Conservation (phyloP, 2,888 invertebrate species). For the Phortica okadai region DNA sequence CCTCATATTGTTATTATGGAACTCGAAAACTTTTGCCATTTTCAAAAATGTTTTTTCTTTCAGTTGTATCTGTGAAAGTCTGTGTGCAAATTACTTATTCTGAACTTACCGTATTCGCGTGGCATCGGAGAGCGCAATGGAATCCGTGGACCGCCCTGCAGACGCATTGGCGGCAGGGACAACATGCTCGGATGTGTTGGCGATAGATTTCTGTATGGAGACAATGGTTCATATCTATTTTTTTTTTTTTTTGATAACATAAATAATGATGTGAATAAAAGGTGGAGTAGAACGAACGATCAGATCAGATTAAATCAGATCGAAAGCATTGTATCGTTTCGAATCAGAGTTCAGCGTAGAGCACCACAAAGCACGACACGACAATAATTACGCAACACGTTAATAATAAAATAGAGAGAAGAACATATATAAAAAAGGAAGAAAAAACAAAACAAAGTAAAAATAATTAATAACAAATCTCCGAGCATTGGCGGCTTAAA, state of each 20-base stretch:
- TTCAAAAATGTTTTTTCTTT: conserved; percentile 39
- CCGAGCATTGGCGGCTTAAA: not conserved
- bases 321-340: not conserved
- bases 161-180: conserved; percentile 82
- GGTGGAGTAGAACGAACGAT: not conserved
- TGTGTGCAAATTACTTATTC: conserved; percentile 42
- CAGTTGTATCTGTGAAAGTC: conserved; percentile 32
- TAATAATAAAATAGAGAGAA: not conserved
- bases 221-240: conserved; percentile 72
- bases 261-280: not conserved
- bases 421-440: not conserved
- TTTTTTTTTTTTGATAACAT: conserved; percentile 49
- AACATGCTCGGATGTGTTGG: conserved; percentile 86
- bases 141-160: conserved; percentile 77
- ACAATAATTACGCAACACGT: not conserved
- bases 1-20: conserved; percentile 9
- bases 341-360: not conserved
- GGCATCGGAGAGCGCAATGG: conserved; percentile 81
- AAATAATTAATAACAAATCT: conserved; percentile 2
- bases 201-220: conserved; percentile 78
- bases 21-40: not conserved
- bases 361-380: not conserved
- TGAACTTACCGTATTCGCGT: conserved; percentile 92
- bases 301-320: not conserved
- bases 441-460: conserved; percentile 13